phyloP scores from a whole-genome alignment of 2,113 vertebrate species.

The Oncorhynchus mykiss region DNA sequence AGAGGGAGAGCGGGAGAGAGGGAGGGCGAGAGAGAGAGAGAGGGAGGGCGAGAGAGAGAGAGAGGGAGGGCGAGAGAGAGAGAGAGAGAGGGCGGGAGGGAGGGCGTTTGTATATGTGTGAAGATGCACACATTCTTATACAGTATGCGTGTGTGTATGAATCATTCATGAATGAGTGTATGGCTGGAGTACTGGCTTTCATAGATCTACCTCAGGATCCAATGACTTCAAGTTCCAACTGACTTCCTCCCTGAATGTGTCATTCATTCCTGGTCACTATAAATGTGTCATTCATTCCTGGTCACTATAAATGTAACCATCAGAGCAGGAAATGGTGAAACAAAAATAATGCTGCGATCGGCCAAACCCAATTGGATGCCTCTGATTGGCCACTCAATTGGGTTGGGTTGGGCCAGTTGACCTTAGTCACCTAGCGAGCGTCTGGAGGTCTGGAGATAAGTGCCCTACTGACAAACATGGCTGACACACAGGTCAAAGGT shows the following conservation, averaged over 20 bases:
- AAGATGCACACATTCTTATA: background rate
- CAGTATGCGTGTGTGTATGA: background rate
- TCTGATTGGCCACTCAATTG: background rate
- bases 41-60: slow-evolving; percentile 8
- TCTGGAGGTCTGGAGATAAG: slow-evolving; percentile 47
- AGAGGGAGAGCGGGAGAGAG: background rate
- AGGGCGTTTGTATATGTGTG: background rate
- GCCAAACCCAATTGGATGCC: background rate
- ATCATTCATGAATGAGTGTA: background rate
- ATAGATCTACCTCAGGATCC: background rate
- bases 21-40: too few species aligned
- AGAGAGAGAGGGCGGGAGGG: background rate
- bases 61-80: background rate
- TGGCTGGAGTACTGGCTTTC: background rate
- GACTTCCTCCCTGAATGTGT: too few species aligned
- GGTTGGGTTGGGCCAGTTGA: background rate
- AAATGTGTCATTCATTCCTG: background rate
- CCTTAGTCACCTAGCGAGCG: slow-evolving; percentile 21
- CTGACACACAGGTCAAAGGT: slow-evolving; percentile 52
- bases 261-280: background rate
- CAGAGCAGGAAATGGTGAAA: background rate
- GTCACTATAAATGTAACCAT: background rate
- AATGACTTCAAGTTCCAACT: too few species aligned
- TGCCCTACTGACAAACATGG: slow-evolving; percentile 35
- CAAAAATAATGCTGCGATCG: background rate